Conservation (phyloP, 2,797 vertebrate species). For the Oreortyx pictus region DNA sequence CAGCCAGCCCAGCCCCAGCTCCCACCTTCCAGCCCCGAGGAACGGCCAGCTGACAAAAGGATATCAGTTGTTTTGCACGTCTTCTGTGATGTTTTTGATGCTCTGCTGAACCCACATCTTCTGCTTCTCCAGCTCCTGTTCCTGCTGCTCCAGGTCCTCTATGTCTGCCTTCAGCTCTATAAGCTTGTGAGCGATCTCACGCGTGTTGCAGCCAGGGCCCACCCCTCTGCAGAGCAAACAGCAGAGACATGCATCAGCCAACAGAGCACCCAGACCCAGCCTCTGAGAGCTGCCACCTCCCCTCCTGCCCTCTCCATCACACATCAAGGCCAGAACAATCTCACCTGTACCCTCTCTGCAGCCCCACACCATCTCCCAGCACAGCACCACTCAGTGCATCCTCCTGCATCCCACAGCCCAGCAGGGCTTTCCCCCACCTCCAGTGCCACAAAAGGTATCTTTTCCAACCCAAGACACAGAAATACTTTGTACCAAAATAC, state of each 20-base stretch:
- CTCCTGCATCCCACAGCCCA: neutral
- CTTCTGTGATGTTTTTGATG: conserved; percentile 97
- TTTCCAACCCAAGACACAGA: neutral
- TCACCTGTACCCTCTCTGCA: neutral
- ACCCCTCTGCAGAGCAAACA: conserved; percentile 85
- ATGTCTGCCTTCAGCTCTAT: conserved; percentile 97
- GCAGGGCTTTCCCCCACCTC: neutral
- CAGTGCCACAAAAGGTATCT: neutral
- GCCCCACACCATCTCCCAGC: neutral
- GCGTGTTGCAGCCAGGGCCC: conserved; percentile 96
- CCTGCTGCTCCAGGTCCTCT: conserved; percentile 91
- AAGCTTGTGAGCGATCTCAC: conserved; percentile 97
- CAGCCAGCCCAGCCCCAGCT: neutral
- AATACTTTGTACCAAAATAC: neutral
- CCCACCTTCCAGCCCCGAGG: neutral
- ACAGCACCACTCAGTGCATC: neutral
- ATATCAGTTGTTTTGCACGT: conserved; percentile 98
- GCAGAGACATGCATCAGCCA: neutral
- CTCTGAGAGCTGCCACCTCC: neutral
- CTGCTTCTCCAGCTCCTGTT: conserved; percentile 96
- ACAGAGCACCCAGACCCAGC: neutral
- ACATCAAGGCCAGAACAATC: neutral
- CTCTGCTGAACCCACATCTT: conserved; percentile 98
- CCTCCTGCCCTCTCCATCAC: neutral
- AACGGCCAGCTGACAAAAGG: conserved; percentile 76